These are phyloP conservation scores for Rhyacichthys aspro DNA, from an alignment of 2,797 vertebrate genomes.

Conservation along the genomic window DNA sequence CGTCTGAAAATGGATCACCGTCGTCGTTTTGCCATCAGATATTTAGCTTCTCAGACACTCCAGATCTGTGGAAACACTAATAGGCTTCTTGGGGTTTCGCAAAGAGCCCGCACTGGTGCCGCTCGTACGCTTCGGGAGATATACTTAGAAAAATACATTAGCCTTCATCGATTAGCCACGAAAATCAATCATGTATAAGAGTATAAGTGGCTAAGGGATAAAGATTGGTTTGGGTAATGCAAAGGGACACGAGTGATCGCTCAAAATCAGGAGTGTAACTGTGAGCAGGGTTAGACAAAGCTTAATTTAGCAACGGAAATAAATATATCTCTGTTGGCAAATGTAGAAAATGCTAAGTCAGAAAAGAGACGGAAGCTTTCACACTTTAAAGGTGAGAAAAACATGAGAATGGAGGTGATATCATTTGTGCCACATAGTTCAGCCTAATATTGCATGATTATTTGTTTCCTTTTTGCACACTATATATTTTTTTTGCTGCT, in stretches of 20 bases:
- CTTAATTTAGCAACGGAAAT: not conserved
- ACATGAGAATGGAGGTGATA: too few species aligned
- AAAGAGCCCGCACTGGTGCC: constrained; percentile 25
- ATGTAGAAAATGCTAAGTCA: too few species aligned
- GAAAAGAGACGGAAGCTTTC: too few species aligned
- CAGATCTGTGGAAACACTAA: constrained; percentile 59
- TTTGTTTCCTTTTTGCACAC: too few species aligned
- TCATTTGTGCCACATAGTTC: too few species aligned
- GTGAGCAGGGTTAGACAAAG: not conserved
- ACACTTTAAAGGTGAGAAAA: too few species aligned
- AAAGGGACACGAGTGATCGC: constrained; percentile 50
- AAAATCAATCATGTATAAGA: constrained; percentile 56
- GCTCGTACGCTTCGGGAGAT: constrained; percentile 42
- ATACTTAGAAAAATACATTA: constrained; percentile 68
- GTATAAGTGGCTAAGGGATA: constrained; percentile 46
- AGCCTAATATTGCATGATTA: too few species aligned
- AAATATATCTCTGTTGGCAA: too few species aligned
- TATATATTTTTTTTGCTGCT: too few species aligned
- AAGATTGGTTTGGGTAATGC: constrained; percentile 55
- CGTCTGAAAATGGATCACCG: constrained; percentile 63
- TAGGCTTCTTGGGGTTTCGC: constrained; percentile 57
- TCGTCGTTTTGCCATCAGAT: constrained; percentile 52
- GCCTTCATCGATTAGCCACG: constrained; percentile 57
- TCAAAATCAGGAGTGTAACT: constrained; percentile 46
- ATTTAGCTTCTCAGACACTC: constrained; percentile 50